Evolutionary conservation across 2,797 vertebrate genomes (phyloP).

Genomic region (Valencia hispanica): DNA sequence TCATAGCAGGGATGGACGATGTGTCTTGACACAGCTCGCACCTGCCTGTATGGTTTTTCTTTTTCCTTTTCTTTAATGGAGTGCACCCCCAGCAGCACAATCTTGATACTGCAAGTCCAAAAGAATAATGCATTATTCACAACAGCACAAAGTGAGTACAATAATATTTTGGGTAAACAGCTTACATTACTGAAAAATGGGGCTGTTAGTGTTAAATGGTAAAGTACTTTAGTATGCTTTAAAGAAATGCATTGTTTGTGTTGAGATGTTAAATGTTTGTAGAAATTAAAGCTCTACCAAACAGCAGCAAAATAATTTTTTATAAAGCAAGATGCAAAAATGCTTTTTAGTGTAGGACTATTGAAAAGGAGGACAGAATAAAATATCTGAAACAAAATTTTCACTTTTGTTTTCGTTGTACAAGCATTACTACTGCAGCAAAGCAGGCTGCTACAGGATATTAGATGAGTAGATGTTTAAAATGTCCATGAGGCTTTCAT

Average conservation of each 20-base stretch:
- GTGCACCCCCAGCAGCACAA: conserved; percentile 66
- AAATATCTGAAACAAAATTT: no score
- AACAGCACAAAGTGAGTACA: neutral
- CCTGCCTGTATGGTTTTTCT: conserved; percentile 36
- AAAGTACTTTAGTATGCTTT: neutral
- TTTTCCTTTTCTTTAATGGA: conserved; percentile 23
- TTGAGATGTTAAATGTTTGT: neutral
- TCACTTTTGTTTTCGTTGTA: no score
- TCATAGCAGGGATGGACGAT: conserved; percentile 58
- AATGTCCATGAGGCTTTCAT: no score
- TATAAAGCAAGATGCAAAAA: no score
- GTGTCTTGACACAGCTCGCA: neutral
- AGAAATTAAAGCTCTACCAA: neutral
- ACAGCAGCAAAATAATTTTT: no score
- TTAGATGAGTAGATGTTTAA: no score
- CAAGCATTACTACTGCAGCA: no score
- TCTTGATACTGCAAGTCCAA: neutral
- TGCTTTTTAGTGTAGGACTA: no score
- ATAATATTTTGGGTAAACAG: neutral
- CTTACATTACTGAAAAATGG: neutral
- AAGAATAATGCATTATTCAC: conserved; percentile 30
- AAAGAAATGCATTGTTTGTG: neutral
- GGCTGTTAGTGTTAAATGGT: neutral
- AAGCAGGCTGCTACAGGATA: no score
- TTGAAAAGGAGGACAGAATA: no score